Evolutionary conservation across 2,888 invertebrate genomes (phyloP).

Genomic region (Hedya salicella): DNA sequence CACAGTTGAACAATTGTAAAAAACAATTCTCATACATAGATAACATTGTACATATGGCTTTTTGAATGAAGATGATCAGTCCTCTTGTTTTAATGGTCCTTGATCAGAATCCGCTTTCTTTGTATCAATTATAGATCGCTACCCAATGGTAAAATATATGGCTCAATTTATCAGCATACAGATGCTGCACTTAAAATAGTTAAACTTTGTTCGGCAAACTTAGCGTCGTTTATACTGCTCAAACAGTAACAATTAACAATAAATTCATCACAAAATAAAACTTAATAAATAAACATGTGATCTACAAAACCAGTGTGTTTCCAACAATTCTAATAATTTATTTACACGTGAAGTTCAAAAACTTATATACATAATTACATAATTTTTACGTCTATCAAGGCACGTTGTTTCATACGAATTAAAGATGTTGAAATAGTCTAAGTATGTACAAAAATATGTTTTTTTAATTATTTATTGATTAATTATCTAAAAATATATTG

Average conservation of each 20-base stretch:
- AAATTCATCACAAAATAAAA: slow-evolving; percentile 72
- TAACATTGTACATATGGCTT: too few relatives aligned
- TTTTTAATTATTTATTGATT: slow-evolving; percentile 61
- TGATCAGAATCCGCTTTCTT: too few relatives aligned
- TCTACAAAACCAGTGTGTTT: slow-evolving; percentile 70
- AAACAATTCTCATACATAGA: too few relatives aligned
- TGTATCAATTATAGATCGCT: neutral
- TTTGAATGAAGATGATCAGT: too few relatives aligned
- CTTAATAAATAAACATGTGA: slow-evolving; percentile 59
- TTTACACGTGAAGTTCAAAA: slow-evolving; percentile 52
- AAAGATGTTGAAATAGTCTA: slow-evolving; percentile 43
- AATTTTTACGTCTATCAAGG: slow-evolving; percentile 58
- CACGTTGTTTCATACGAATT: slow-evolving; percentile 58
- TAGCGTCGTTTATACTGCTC: slow-evolving; percentile 3
- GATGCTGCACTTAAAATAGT: slow-evolving; percentile 12
- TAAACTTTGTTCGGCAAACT: slow-evolving; percentile 38
- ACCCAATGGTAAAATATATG: neutral
- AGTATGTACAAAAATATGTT: slow-evolving; percentile 61
- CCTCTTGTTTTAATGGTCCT: too few relatives aligned
- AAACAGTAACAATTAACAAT: slow-evolving; percentile 50
- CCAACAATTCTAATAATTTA: slow-evolving; percentile 54
- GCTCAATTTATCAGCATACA: neutral
- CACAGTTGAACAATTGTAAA: too few relatives aligned
- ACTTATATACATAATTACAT: too few relatives aligned
- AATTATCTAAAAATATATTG: slow-evolving; percentile 76